Conservation (phyloP, 2,113 vertebrate species). For the Microcebus ravelobensis region DNA sequence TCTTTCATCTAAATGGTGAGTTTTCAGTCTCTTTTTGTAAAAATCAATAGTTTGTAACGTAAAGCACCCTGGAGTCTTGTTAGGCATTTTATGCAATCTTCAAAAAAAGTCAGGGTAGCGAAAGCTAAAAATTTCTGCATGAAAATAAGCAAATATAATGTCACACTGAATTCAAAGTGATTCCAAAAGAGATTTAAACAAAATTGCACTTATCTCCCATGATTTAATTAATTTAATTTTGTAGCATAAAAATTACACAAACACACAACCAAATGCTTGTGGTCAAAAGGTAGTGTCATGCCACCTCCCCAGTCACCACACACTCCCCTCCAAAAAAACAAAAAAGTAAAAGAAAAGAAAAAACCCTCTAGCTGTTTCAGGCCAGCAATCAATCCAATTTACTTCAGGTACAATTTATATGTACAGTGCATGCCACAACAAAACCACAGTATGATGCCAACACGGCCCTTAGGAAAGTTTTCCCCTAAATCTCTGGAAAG, state of each 20-base stretch:
- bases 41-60: conserved; percentile 14
- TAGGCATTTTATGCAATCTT: conserved; percentile 33
- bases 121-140: conserved; percentile 46
- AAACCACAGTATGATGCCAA: conserved; percentile 84
- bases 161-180: conserved; percentile 58
- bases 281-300: conserved; percentile 20
- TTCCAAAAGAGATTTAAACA: neutral
- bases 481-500: conserved; percentile 83
- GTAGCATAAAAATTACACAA: conserved; percentile 33
- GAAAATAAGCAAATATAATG: conserved; percentile 63
- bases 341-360: conserved; percentile 40
- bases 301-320: neutral
- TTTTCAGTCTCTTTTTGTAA: neutral
- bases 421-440: conserved; percentile 71
- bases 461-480: conserved; percentile 79
- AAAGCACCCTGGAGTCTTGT: neutral
- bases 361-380: conserved; percentile 65
- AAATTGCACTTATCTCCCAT: neutral
- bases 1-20: conserved; percentile 47
- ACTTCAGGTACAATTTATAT: conserved; percentile 76
- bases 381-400: conserved; percentile 80
- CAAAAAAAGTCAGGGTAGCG: conserved; percentile 44
- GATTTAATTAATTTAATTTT: conserved; percentile 11
- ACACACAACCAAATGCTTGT: conserved; percentile 33
- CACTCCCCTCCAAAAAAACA: neutral